phyloP scores from a whole-genome alignment of 2,113 vertebrate genomes.

The Leucosticte australis region DNA sequence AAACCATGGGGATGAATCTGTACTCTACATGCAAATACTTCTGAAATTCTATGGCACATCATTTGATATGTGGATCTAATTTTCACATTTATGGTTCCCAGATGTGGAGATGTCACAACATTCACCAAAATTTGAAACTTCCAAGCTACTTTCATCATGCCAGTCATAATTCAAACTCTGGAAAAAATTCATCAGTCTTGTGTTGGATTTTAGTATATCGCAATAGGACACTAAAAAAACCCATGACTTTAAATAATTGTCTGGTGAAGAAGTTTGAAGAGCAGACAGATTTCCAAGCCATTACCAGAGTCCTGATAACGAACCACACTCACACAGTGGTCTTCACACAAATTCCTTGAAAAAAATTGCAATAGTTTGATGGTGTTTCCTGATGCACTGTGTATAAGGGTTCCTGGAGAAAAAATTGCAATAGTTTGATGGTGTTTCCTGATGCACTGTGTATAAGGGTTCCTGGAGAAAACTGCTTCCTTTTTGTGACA shows the following conservation, averaged over 20 bases:
- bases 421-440: not conserved
- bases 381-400: not conserved
- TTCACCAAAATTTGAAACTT: not conserved
- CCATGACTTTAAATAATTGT: not conserved
- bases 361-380: not conserved
- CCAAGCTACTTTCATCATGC: not conserved
- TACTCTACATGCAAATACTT: not conserved
- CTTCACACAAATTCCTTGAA: not conserved
- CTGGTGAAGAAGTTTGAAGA: not conserved
- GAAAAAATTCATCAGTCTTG: not conserved
- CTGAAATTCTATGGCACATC: fast-evolving
- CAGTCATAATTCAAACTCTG: not conserved
- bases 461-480: not conserved
- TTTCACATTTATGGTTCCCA: not conserved
- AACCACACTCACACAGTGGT: not conserved
- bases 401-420: not conserved
- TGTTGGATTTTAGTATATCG: not conserved
- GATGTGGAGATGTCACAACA: not conserved
- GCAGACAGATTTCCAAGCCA: not conserved
- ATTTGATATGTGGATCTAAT: not conserved
- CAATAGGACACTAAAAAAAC: not conserved
- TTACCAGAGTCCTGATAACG: not conserved
- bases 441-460: not conserved
- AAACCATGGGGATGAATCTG: not conserved
- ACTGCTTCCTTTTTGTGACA: not conserved